Evolutionary conservation across 1,140 invertebrate species (phyloP).

Genomic region (Ridgeia piscesae): DNA sequence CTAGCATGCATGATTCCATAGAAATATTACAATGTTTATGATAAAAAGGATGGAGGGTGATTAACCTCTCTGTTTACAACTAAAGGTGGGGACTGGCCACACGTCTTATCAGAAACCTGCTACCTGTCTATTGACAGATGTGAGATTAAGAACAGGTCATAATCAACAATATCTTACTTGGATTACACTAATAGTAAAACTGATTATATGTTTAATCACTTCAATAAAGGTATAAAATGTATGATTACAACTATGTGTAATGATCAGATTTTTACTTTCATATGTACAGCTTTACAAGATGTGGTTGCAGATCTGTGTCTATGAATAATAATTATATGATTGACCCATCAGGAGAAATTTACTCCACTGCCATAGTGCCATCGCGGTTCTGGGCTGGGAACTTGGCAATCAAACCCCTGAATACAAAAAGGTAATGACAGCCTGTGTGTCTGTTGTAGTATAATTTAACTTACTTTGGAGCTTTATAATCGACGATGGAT

Average conservation of each 20-base stretch:
- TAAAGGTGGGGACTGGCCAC: background rate
- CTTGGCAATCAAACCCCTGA: too few relatives aligned
- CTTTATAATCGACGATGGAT: too few relatives aligned
- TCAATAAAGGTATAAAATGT: background rate
- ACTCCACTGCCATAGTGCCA: too few relatives aligned
- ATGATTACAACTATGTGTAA: background rate
- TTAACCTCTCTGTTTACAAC: background rate
- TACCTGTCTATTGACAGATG: background rate
- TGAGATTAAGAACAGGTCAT: background rate
- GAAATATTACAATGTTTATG: background rate
- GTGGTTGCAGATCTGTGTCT: too few relatives aligned
- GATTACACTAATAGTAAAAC: background rate
- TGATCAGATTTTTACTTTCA: too few relatives aligned
- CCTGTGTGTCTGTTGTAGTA: too few relatives aligned
- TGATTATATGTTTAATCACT: background rate
- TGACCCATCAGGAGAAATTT: too few relatives aligned
- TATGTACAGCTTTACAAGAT: too few relatives aligned
- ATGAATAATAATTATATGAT: too few relatives aligned
- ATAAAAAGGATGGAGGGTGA: background rate
- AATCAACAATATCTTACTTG: background rate
- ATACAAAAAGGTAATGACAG: too few relatives aligned
- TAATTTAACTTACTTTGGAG: too few relatives aligned
- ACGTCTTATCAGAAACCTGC: background rate
- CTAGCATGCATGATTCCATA: background rate
- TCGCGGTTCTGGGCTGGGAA: too few relatives aligned